A percentile compares a stretch with the other conserved stretches of the same genome.
These are phyloP conservation scores for Terebella lapidaria DNA, from an alignment of 2,888 invertebrate species.

Conservation along the genomic window DNA sequence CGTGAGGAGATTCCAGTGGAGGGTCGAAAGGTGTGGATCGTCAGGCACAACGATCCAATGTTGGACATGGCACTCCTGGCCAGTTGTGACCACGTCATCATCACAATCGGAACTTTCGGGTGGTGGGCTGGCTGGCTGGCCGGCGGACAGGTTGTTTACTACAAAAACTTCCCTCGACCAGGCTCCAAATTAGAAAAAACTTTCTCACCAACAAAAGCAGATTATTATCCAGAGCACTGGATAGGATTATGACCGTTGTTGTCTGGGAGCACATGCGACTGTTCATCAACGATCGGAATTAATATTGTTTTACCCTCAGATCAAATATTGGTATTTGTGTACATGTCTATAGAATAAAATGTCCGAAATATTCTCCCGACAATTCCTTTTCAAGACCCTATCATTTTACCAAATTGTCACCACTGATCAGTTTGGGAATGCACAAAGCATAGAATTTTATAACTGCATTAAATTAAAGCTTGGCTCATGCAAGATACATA, in stretches of 20 bases:
- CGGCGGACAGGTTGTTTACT: constrained; percentile 13
- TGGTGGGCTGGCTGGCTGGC: constrained; percentile 18
- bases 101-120: constrained; percentile 14
- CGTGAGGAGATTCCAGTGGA: not conserved
- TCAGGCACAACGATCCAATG: not conserved
- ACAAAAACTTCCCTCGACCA: not conserved
- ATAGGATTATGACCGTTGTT: constrained; percentile 1
- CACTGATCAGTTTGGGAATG: no score
- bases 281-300: no score
- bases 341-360: no score
- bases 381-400: no score
- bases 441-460: no score
- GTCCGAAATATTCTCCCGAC: no score
- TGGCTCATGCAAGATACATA: no score
- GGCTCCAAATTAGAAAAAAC: not conserved
- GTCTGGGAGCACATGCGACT: no score
- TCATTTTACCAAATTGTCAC: no score
- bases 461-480: no score
- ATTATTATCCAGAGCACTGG: not conserved
- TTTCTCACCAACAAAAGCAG: not conserved
- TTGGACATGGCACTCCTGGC: constrained; percentile 9
- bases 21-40: not conserved
- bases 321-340: no score
- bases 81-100: constrained; percentile 10
- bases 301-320: no score